Percentiles rank a stretch among this genome's conserved stretches.
These are phyloP conservation scores for Drosophila tropicalis DNA, from an alignment of 1,140 invertebrate genomes.

Conservation along the genomic window DNA sequence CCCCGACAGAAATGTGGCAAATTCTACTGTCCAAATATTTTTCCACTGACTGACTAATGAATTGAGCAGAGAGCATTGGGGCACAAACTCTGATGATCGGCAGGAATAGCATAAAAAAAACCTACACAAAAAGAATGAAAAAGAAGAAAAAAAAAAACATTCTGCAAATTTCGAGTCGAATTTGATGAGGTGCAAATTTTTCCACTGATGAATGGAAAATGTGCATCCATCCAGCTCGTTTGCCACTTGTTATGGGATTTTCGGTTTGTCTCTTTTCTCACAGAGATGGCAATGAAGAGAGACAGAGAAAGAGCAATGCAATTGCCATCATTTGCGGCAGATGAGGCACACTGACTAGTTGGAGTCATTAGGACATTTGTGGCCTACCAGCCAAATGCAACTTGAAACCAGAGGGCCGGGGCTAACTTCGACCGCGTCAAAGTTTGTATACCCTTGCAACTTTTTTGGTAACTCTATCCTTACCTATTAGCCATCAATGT, in stretches of 20 bases:
- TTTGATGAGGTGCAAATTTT: constrained; percentile 13
- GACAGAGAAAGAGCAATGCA: not conserved
- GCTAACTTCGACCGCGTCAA: too few species aligned
- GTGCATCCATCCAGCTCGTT: constrained; percentile 6
- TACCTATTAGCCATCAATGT: too few species aligned
- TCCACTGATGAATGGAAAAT: constrained; percentile 12
- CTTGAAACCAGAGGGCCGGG: too few species aligned
- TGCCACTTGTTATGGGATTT: constrained; percentile 6
- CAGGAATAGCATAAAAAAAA: not conserved
- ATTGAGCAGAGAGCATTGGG: constrained; percentile 46
- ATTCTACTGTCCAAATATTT: constrained; percentile 42
- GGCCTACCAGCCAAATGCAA: not conserved
- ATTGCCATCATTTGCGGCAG: constrained; percentile 10
- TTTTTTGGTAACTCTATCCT: too few species aligned
- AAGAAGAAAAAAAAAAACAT: not conserved
- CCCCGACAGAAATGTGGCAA: constrained; percentile 27
- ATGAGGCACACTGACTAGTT: constrained; percentile 4
- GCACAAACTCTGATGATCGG: constrained; percentile 44
- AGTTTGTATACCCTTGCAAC: too few species aligned
- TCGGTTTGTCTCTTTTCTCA: not conserved
- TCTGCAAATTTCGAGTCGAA: constrained; percentile 9
- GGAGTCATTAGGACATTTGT: constrained; percentile 5
- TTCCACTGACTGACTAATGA: constrained; percentile 58
- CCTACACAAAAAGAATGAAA: not conserved
- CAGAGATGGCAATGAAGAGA: too few species aligned